Percentiles rank a stretch among this genome's conserved stretches.
Conservation (phyloP, 92 coral and sea anemone genomes). For the Umimayanthus kanabou region DNA sequence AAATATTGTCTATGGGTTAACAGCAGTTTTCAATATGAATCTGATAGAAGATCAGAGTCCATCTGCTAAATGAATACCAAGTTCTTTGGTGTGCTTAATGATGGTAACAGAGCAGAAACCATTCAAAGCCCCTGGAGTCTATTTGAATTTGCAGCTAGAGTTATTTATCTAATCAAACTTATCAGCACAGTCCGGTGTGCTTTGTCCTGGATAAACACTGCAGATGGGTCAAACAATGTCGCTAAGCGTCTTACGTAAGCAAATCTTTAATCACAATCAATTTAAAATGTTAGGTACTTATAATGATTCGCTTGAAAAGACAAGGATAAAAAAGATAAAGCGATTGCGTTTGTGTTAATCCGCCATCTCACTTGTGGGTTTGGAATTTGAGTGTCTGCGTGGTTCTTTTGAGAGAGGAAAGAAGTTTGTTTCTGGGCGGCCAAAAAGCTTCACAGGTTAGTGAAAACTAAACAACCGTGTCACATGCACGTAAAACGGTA, state of each 20-base stretch:
- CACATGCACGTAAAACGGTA: too few relatives aligned
- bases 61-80: neutral
- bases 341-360: neutral
- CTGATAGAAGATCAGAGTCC: neutral
- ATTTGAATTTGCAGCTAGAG: neutral
- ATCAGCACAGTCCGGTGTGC: neutral
- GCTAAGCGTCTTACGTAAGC: neutral
- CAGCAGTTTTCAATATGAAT: neutral
- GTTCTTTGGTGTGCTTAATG: neutral
- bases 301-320: neutral
- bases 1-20: neutral
- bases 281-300: neutral
- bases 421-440: neutral
- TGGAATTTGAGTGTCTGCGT: neutral
- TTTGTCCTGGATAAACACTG: slow-evolving; percentile 1
- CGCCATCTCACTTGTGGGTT: neutral
- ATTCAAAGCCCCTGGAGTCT: neutral
- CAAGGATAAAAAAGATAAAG: neutral
- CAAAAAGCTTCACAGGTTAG: too few relatives aligned
- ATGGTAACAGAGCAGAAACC: neutral
- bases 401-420: neutral
- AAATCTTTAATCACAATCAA: slow-evolving; percentile 12
- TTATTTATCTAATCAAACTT: neutral
- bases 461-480: too few relatives aligned
- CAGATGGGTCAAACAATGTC: neutral